Evolutionary conservation across 2,888 invertebrate species (phyloP), one percentile per base, ranked within the genome.

Genomic region (Cataglyphis livida): DNA sequence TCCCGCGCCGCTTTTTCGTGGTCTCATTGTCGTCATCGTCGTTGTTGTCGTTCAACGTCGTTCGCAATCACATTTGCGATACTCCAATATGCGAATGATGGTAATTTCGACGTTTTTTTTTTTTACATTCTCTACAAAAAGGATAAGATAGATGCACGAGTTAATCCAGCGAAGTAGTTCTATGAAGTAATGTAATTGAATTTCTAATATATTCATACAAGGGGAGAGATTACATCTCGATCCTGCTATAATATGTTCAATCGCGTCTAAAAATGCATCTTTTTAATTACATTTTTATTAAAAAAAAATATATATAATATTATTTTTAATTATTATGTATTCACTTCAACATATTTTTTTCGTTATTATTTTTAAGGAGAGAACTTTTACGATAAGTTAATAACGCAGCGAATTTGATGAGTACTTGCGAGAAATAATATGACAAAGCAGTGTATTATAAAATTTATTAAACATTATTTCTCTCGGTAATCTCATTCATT

Each of bases 21-120:
- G 73, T 78, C 73, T 78, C 74, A 79, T 79, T 79, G 78, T 79
- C 78, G 21, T 78, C 76, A 78, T 78, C 70, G 76, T 70, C 71
- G 57, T 78, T 59, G 78, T 78, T 59, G 78, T 35, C 59, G 82
- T 68, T 81, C 62, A 44, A 81, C 35, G 62, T 70, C 62, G 51
- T 65, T 82, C 18, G 73, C 78, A 79, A 79, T 79, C 78, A 79
- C 78, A 79, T 79, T 79, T 79, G 71, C 78, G 73, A 78, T 78
- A 71, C 59, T 79, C 32, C 78, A 79, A 79, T 79, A 71, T 79
- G 73, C 78, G 74, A 79, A 79, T 79, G 73, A 79, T 59, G 44
- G 59, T 21, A 35, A 79, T 73, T 79, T 35, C 54, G 7, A 73
- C 44, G 57, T 70, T 57, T 66, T 51, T 62, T 61, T 62, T 62